Evolutionary conservation across 2,888 invertebrate species (phyloP).

Genomic region (Ecdyonurus torrentis): DNA sequence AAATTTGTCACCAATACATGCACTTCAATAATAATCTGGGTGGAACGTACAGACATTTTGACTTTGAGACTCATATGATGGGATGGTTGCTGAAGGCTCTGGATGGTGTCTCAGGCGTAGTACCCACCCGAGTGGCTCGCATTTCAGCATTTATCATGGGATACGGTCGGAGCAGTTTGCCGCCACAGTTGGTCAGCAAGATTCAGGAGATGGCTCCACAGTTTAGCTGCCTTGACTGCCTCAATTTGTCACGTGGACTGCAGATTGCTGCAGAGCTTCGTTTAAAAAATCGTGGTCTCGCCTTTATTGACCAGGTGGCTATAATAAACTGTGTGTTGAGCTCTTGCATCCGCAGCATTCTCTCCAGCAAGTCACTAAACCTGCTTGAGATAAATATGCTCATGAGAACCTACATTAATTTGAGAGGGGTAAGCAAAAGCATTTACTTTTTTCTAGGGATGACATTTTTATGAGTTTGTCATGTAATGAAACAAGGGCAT

Average conservation of each 20-base stretch:
- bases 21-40: conserved; percentile 34
- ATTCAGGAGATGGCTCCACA: conserved; percentile 26
- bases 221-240: conserved; percentile 26
- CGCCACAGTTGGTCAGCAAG: conserved; percentile 12
- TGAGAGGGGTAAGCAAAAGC: conserved; percentile 19
- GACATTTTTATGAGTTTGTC: neutral
- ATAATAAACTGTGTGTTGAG: conserved; percentile 14
- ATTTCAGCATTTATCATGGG: conserved; percentile 29
- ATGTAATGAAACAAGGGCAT: too few relatives aligned
- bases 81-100: conserved; percentile 25
- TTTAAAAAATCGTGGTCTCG: conserved; percentile 11
- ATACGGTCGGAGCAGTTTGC: conserved; percentile 24
- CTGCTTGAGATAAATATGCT: conserved; percentile 15
- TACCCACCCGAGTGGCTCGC: conserved; percentile 27
- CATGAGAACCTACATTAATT: conserved; percentile 19
- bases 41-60: conserved; percentile 28
- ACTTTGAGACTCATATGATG: conserved; percentile 29
- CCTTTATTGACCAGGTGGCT: conserved; percentile 6
- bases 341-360: conserved; percentile 22
- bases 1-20: conserved; percentile 33
- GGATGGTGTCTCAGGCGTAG: conserved; percentile 22
- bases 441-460: neutral
- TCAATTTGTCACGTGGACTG: conserved; percentile 28
- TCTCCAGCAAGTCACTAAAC: conserved; percentile 15
- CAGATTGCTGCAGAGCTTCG: conserved; percentile 25